Base-by-base conservation (phyloP, 2,797 vertebrate genomes). In the Premnoplex brunnescens region DNA sequence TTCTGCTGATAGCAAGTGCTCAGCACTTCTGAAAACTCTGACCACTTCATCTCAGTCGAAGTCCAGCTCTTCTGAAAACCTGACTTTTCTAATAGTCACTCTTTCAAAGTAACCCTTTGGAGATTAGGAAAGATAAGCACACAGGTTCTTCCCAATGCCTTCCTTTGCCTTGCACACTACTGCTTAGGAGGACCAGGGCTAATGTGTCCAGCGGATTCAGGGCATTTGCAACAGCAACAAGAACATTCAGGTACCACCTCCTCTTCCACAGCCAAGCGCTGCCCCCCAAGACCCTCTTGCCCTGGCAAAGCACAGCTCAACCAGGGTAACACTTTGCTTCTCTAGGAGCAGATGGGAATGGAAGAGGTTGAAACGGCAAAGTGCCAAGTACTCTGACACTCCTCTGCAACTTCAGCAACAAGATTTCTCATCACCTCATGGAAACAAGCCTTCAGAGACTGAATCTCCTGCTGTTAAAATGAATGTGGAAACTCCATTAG, bases 401-500 rank as follows among this genome's bases (percentile, higher is more conserved):
- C 67, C 83, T 52, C 66, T 86, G 88, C 63, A 92, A 84, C 85
- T 84, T 84, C 22, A 92, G 88, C 94, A 93, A 92, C 9, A 11
- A 92, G 79, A 93, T 95, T 95, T 92, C 93, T 95, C 91, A 88
- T 88, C 95, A 88, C 91, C 69, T 95, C 91, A 69, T 84, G 95
- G 92, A 96, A 96, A 95, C 88, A 84, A 94, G 91, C 59, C 94
- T 93, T 94, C 55, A 67, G 95, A 96, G 92, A 69, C 88, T 78
- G 71, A 60, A 74, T 15, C 95, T 95, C 95, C 94, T 86, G 85
- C 91, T 94, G 94, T 32, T 94, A 88, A 89, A 93, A 92, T 91
- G 83, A 95, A 95, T 87, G 95, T 96, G 95, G 93, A 95, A 97
- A 88, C 67, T 95, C 89, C 93, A 95, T 90, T 95, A 88, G 60